These are phyloP conservation scores for Caloenas nicobarica DNA, from an alignment of 2,113 vertebrate species.

Conservation along the genomic window DNA sequence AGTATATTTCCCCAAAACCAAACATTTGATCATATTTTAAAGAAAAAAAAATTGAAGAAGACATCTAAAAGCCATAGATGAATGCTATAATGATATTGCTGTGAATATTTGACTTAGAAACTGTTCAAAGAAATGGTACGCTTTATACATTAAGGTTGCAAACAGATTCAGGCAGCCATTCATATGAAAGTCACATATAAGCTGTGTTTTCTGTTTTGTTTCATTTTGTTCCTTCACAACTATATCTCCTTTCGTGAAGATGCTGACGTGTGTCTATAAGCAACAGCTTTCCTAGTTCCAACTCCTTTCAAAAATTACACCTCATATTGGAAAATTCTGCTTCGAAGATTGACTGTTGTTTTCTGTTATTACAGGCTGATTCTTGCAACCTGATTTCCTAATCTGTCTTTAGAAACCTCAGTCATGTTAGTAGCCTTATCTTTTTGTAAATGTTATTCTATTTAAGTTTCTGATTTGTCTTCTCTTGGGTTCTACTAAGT, in stretches of 20 bases:
- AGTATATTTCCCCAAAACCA: not conserved
- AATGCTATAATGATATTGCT: not conserved
- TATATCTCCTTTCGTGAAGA: not conserved
- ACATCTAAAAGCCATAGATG: not conserved
- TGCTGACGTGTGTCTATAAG: not conserved
- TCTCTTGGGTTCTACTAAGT: not conserved
- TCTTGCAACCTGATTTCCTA: not conserved
- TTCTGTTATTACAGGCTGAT: not conserved
- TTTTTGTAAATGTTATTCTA: constrained; percentile 20
- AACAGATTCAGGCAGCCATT: not conserved
- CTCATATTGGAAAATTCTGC: not conserved
- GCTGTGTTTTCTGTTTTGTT: not conserved
- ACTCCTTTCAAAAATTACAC: not conserved
- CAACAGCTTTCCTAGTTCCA: not conserved
- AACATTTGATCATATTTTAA: not conserved
- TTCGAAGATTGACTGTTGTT: not conserved
- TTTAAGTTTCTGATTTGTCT: constrained; percentile 14
- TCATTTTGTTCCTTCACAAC: not conserved
- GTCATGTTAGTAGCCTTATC: not conserved
- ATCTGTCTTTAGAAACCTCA: not conserved
- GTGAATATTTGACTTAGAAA: not conserved
- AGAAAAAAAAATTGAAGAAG: not conserved
- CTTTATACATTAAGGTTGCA: not conserved
- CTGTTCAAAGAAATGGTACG: not conserved
- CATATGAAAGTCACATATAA: not conserved